These are phyloP conservation scores for Molorchus minor DNA, from an alignment of 2,888 invertebrate species.

Conservation along the genomic window DNA sequence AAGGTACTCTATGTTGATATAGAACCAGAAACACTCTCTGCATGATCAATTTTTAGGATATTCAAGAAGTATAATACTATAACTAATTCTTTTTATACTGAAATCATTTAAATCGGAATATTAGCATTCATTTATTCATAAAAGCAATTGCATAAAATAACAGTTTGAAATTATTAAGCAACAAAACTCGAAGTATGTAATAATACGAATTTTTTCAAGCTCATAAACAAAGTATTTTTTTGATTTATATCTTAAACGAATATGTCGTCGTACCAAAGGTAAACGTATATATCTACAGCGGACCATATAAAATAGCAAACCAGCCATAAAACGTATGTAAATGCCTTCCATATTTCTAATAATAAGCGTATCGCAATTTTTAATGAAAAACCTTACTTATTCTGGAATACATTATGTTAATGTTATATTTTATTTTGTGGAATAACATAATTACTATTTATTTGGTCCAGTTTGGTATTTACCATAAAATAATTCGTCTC, in stretches of 20 bases:
- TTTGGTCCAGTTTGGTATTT: conserved; percentile 10
- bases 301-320: background rate
- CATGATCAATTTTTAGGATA: no score
- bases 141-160: conserved; percentile 24
- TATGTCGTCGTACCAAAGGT: conserved; percentile 16
- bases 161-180: conserved; percentile 25
- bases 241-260: conserved; percentile 25
- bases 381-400: background rate
- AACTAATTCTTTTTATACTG: conserved; percentile 22
- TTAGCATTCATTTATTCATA: conserved; percentile 25
- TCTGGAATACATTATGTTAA: background rate
- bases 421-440: background rate
- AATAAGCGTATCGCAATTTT: background rate
- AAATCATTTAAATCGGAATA: conserved; percentile 17
- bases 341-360: background rate
- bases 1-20: no score
- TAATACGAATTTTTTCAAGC: conserved; percentile 17
- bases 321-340: background rate
- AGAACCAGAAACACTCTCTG: no score
- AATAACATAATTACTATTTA: background rate
- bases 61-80: no score
- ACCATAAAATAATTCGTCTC: conserved; percentile 18
- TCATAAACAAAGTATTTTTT: conserved; percentile 24
- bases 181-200: conserved; percentile 15
- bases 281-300: conserved; percentile 7